Evolutionary conservation across 2,797 vertebrate species (phyloP), one percentile per base, ranked within the genome.

Genomic region (Streptopelia turtur): DNA sequence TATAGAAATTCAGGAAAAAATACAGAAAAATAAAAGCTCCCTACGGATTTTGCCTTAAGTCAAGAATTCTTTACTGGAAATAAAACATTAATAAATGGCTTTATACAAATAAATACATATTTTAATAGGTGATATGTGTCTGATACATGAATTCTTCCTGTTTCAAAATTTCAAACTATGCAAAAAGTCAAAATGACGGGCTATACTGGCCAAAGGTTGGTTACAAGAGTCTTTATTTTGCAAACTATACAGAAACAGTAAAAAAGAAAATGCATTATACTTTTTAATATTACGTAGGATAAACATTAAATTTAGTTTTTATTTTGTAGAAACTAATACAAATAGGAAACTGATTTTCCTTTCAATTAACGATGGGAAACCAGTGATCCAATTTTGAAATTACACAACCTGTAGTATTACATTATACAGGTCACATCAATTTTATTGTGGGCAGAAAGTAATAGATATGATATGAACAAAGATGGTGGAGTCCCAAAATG

Each of bases 221-320:
- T 99, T 99, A 99, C 97, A 98, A 99, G 99, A 98, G 96, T 98
- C 97, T 99, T 99, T 99, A 99, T 99, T 99, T 98, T 98, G 98
- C 98, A 99, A 99, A 99, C 98, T 98, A 99, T 99, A 99, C 98
- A 98, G 98, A 99, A 98, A 99, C 98, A 97, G 98, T 99, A 98
- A 97, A 98, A 99, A 99, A 98, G 96, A 98, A 98, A 98, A 98
- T 69, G 92, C 78, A 95, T 96, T 98, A 93, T 97, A 97, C 78
- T 97, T 97, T 93, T 98, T 96, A 98, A 98, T 98, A 98, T 98
- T 98, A 98, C 96, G 96, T 89, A 97, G 96, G 83, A 70, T 98
- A 97, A 98, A 98, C 90, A 98, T 96, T 97, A 97, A 97, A 96
- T 93, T 95, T 97, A 95, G 68, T 94, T 96, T 95, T 97, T 86